These are phyloP conservation scores for Artemia sinica DNA, from an alignment of 2,888 invertebrate genomes.

Conservation along the genomic window DNA sequence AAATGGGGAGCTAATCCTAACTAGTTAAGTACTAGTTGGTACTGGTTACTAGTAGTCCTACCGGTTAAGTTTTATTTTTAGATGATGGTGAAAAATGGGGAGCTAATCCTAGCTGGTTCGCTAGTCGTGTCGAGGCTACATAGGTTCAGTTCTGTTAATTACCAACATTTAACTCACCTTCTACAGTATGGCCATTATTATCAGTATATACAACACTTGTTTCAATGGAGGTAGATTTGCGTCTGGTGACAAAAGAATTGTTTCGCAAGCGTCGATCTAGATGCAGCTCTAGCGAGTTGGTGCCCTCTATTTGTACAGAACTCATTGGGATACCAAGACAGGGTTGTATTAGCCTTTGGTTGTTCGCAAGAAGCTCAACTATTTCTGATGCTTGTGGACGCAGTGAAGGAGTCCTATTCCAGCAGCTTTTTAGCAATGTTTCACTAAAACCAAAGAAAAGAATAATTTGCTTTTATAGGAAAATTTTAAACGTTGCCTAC, in stretches of 20 bases:
- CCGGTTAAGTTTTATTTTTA: no score
- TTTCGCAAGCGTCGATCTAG: conserved; percentile 30
- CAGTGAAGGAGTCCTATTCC: conserved; percentile 48
- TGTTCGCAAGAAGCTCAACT: conserved; percentile 58
- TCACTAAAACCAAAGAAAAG: conserved; percentile 38
- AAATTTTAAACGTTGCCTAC: no score
- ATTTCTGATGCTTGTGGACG: conserved; percentile 61
- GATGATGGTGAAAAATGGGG: no score
- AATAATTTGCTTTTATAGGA: no score
- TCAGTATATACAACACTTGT: conserved; percentile 1
- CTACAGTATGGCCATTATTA: conserved; percentile 13
- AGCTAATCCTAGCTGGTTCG: no score
- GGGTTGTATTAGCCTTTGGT: conserved; percentile 55
- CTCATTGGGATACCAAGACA: conserved; percentile 57
- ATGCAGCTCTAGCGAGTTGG: conserved; percentile 40
- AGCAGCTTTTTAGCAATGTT: conserved; percentile 56
- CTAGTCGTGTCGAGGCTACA: no score
- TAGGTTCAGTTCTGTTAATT: no score
- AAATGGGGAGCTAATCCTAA: no score
- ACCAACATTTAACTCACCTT: background rate
- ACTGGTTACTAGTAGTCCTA: no score
- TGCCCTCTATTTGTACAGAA: conserved; percentile 53
- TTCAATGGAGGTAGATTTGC: conserved; percentile 9
- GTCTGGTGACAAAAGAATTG: conserved; percentile 17
- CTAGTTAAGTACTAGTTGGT: no score